phyloP scores from a whole-genome alignment of 2,113 vertebrate genomes.

The Mormyrus lacerda region DNA sequence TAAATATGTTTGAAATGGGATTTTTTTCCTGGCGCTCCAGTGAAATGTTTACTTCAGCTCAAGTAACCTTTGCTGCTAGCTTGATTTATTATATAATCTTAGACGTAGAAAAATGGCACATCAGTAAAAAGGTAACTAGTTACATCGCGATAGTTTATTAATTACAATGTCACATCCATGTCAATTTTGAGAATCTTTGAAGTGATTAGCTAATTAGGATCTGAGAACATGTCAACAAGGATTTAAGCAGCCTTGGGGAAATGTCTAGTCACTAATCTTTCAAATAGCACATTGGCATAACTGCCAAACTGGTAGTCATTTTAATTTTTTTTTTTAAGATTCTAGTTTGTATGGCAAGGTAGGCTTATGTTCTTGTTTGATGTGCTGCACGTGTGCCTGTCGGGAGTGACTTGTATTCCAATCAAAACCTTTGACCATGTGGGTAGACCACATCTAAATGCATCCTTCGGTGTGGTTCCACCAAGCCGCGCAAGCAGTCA shows the following conservation, averaged over 20 bases:
- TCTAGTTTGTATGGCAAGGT: neutral
- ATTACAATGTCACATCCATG: neutral
- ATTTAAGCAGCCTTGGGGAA: conserved; percentile 2
- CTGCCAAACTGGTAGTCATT: neutral
- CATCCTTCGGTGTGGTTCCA: neutral
- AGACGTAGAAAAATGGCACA: neutral
- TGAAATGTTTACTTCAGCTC: neutral
- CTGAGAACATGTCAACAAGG: neutral
- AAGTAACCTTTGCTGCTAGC: neutral
- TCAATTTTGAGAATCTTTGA: neutral
- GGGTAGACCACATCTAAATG: neutral
- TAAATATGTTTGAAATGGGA: neutral
- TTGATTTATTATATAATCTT: neutral
- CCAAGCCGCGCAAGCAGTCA: neutral
- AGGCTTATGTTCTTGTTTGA: neutral
- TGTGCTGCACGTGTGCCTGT: neutral
- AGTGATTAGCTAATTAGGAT: neutral
- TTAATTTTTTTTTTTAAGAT: neutral
- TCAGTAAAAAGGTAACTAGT: neutral
- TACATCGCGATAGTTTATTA: neutral
- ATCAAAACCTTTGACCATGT: neutral
- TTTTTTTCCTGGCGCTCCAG: neutral
- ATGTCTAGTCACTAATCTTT: neutral
- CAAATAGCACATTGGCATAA: neutral
- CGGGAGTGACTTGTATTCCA: neutral